These are phyloP conservation scores for Tinea pellionella DNA, from an alignment of 2,888 invertebrate genomes.

Conservation along the genomic window DNA sequence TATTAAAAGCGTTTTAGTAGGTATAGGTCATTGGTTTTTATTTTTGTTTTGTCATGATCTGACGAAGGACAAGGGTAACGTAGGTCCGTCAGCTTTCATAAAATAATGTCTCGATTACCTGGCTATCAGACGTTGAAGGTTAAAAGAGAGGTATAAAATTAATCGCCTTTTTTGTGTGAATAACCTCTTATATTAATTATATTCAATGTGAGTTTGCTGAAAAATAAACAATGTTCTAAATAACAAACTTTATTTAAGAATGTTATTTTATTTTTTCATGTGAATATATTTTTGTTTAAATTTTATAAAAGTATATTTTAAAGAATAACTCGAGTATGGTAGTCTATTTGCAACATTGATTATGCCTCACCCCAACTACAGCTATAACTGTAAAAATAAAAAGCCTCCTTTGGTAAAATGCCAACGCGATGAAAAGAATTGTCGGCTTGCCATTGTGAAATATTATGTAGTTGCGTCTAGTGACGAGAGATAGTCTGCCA, in stretches of 20 bases:
- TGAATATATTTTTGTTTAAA: no score
- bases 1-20: not conserved
- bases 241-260: no score
- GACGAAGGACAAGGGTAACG: not conserved
- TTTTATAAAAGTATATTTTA: no score
- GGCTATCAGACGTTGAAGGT: not conserved
- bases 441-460: slow-evolving; percentile 30
- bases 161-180: not conserved
- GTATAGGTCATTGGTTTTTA: not conserved
- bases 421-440: slow-evolving; percentile 56
- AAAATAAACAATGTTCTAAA: no score
- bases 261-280: no score
- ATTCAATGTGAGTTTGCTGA: no score
- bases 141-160: not conserved
- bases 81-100: not conserved
- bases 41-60: not conserved
- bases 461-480: slow-evolving; percentile 12
- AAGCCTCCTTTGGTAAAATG: slow-evolving; percentile 56
- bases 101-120: not conserved
- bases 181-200: not conserved
- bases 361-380: slow-evolving; percentile 40
- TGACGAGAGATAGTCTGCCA: not conserved
- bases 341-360: slow-evolving; percentile 40
- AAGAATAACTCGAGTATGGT: not conserved
- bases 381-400: slow-evolving; percentile 49